Evolutionary conservation across 2,888 invertebrate genomes (phyloP).

Genomic region (Tromatobia lineatoria): DNA sequence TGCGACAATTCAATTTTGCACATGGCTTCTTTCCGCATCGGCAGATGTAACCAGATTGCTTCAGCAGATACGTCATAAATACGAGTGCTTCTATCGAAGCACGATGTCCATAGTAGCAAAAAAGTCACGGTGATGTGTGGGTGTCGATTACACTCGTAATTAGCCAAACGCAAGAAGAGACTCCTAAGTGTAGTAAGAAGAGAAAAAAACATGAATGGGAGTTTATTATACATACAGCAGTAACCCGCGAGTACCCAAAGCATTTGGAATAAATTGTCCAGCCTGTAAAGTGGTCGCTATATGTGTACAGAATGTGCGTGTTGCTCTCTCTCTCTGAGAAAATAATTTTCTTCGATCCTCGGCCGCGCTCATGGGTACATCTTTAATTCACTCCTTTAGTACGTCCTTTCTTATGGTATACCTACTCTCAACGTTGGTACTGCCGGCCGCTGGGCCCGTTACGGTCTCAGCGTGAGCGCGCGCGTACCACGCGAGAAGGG

Average conservation of each 20-base stretch:
- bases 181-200: neutral
- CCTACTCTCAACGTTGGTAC: slow-evolving; percentile 31
- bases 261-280: slow-evolving; percentile 53
- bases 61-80: neutral
- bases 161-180: slow-evolving; percentile 40
- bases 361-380: slow-evolving; percentile 53
- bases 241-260: slow-evolving; percentile 48
- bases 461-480: slow-evolving; percentile 65
- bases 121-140: neutral
- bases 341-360: slow-evolving; percentile 64
- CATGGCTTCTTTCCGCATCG: no score
- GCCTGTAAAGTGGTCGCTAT: slow-evolving; percentile 17
- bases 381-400: slow-evolving; percentile 68
- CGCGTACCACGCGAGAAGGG: slow-evolving; percentile 38
- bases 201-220: slow-evolving; percentile 36
- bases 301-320: slow-evolving; percentile 45
- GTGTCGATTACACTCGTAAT: slow-evolving; percentile 48
- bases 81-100: neutral
- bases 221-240: slow-evolving; percentile 48
- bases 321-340: slow-evolving; percentile 40
- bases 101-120: neutral
- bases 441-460: slow-evolving; percentile 64
- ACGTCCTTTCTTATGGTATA: slow-evolving; percentile 62
- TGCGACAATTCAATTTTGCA: no score
- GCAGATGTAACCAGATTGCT: no score